A percentile compares a stretch with the other conserved stretches of the same genome.
Conservation (phyloP, 1,140 invertebrate species). For the Orchestia grillus region DNA sequence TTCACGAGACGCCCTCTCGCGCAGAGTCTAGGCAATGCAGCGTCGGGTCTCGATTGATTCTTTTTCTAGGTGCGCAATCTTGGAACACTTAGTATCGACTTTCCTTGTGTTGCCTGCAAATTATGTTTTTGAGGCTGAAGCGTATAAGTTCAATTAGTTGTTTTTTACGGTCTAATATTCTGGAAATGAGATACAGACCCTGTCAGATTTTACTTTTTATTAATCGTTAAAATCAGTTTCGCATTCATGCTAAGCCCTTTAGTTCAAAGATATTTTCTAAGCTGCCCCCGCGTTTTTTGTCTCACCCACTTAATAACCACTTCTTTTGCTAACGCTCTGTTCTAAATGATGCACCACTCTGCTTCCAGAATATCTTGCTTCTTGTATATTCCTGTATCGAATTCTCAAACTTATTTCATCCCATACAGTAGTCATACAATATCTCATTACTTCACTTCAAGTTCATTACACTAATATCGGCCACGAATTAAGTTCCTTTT, state of each 20-base stretch:
- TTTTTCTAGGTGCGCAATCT: not conserved
- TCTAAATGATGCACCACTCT: too few relatives aligned
- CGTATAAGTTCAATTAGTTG: not conserved
- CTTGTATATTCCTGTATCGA: too few relatives aligned
- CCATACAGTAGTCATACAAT: too few relatives aligned
- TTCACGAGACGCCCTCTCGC: not conserved
- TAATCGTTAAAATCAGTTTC: not conserved
- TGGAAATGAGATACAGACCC: not conserved
- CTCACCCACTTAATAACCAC: not conserved
- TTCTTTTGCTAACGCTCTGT: not conserved
- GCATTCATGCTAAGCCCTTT: not conserved
- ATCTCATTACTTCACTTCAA: too few relatives aligned
- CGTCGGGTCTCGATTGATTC: not conserved
- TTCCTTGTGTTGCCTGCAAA: not conserved
- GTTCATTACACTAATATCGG: too few relatives aligned
- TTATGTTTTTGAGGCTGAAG: not conserved
- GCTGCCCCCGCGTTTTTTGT: not conserved
- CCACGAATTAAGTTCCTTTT: too few relatives aligned
- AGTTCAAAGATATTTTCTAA: not conserved
- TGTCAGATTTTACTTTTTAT: not conserved
- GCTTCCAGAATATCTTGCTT: too few relatives aligned
- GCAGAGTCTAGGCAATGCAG: not conserved
- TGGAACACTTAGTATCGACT: not conserved
- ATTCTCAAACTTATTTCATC: too few relatives aligned
- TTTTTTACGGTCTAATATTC: not conserved